Base-by-base conservation (phyloP, 2,113 vertebrate genomes). In the Limanda limanda region DNA sequence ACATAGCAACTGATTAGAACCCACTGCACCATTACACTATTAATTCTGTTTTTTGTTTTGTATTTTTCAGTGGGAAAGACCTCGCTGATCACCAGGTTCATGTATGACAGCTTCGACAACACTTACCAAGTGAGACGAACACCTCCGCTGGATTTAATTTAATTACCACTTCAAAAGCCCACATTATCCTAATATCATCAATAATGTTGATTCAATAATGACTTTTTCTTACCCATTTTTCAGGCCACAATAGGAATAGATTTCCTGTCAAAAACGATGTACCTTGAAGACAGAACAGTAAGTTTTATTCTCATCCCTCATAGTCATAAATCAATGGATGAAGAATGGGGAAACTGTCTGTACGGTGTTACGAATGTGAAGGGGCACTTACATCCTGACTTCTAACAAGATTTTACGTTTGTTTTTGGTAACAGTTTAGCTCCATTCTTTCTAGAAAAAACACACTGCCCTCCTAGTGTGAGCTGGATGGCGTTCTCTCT, bases 251-350 rank as follows among this genome's bases (percentile, higher is more conserved):
- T 99, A 95, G 98, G 98, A 95, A 99, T 99, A 63, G 97, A 99
- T 91, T 99, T 99, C 95, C 94, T 98, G 92, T 98, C 97, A 21
- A 99, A 99, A 97, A 99, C 98, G 57, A 99, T 99, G 98, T 99
- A 99, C 84, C 95, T 99, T 91, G 98, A 99, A 91, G 98, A 99
- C 95, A 95, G 98, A 96, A 99, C 98, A 95, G 98, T 99, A 95
- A 97, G 97, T 72, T 66, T 51, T 54, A 18, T 54, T 48, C 68
- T 73, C 51, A 56, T 69, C 0, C 37, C 23, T 47, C 2, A 3
- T 24, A n/a, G 3, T 48, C 40, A 31, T 37, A 12, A 20, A 45
- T 42, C 10, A 0, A 27, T 57, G 6, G n/a, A 56, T 64, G 14
- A 35, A 61, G 24, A 51, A 55, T 20, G 15, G 63, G n/a, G 3